Conservation (phyloP, 2,888 invertebrate genomes). For the Cactoblastis cactorum region DNA sequence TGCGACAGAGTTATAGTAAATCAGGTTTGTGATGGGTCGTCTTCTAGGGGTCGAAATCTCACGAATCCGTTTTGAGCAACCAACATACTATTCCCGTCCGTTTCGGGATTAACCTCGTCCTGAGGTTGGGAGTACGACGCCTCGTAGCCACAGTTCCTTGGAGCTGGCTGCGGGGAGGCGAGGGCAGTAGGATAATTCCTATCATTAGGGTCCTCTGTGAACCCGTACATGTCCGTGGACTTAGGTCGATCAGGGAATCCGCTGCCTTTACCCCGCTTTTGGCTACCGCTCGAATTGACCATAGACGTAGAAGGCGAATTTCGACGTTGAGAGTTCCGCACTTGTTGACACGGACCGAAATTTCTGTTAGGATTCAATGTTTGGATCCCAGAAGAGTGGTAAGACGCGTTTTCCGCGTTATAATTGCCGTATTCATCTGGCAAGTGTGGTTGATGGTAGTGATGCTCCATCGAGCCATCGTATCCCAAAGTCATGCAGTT, state of each 20-base stretch:
- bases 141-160: constrained; percentile 69
- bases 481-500: constrained; percentile 81
- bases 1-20: constrained; percentile 61
- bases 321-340: constrained; percentile 64
- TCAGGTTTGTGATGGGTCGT: constrained; percentile 71
- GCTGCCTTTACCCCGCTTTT: constrained; percentile 71
- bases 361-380: constrained; percentile 74
- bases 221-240: constrained; percentile 80
- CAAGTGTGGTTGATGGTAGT: constrained; percentile 75
- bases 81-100: constrained; percentile 85
- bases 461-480: constrained; percentile 71
- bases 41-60: constrained; percentile 87
- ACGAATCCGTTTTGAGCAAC: constrained; percentile 95
- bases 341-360: constrained; percentile 60
- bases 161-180: constrained; percentile 72
- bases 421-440: constrained; percentile 72
- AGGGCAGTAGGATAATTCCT: constrained; percentile 64
- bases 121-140: constrained; percentile 77
- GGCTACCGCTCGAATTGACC: constrained; percentile 71
- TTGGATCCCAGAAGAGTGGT: constrained; percentile 74
- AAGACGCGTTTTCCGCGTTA: constrained; percentile 71
- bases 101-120: constrained; percentile 72
- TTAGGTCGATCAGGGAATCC: constrained; percentile 82
- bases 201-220: constrained; percentile 69
- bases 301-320: constrained; percentile 68